Evolutionary conservation across 2,113 vertebrate species (phyloP), one percentile per base, ranked within the genome.

Genomic region (Coreoperca whiteheadi): DNA sequence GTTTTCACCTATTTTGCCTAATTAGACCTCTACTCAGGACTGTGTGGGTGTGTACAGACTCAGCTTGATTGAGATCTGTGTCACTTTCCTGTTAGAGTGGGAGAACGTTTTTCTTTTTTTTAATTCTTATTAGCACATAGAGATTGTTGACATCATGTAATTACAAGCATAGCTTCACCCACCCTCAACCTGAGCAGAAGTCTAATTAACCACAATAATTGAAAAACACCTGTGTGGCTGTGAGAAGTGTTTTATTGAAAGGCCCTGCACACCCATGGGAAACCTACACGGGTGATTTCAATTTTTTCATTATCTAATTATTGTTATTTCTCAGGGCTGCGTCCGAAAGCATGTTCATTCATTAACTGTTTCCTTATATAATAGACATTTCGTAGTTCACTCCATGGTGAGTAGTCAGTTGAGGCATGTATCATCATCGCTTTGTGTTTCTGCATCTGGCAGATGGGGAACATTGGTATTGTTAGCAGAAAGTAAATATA

Each of bases 201-300:
- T 37, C 32, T 37, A 37, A 63, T 63, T 37, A 51, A 56, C 6
- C 28, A 32, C 60, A 46, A 21, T 46, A 28, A 56, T 8, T 72
- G 34, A 43, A 57, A 50, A 61, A 70, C 11, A 18, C 10, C 51
- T 48, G 39, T 66, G 48, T 80, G 25, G 56, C 39, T 66, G 46
- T 34, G 8, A 50, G 16, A 28, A 51, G 18, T n/a, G 30, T 12
- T 53, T 34, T 14, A 69, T 51, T 53, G 43, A 8, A 54, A 57
- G 28, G 11, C 8, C 32, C 34, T 20, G 34, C 18, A 63, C 46
- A 43, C 34, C 34, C 11, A 53, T 8, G 41, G 14, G 3, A 8
- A 41, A n/a, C 34, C 39, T 21, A 10, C 14, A 37, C 11, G 11
- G 15, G 28, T 12, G 25, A 59, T 18, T 30, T 66, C 4, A 39